Evolutionary conservation across 2,888 invertebrate species (phyloP).

Genomic region (Branchellion lobata): DNA sequence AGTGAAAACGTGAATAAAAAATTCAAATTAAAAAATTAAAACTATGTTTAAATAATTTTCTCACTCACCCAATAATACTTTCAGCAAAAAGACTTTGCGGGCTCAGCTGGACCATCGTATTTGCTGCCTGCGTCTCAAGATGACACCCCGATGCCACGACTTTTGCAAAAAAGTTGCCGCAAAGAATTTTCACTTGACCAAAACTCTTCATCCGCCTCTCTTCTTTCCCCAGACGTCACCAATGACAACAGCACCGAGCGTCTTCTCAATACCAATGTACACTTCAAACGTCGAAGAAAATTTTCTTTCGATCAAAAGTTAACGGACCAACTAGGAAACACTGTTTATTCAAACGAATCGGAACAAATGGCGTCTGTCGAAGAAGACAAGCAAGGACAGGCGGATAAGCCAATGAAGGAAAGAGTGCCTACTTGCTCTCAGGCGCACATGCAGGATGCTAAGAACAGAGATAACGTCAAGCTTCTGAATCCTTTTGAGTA

Average conservation of each 20-base stretch:
- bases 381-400: neutral
- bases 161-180: neutral
- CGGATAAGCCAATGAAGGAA: neutral
- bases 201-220: conserved; percentile 25
- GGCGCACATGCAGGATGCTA: neutral
- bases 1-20: too few relatives aligned
- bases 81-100: neutral
- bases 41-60: too few relatives aligned
- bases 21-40: too few relatives aligned
- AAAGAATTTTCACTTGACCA: conserved; percentile 4
- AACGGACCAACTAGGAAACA: neutral
- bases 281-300: neutral
- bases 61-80: neutral
- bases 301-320: neutral
- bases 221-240: conserved; percentile 31
- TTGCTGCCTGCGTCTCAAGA: neutral
- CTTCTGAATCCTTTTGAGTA: neutral
- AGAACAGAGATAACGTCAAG: neutral
- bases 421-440: neutral
- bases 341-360: neutral
- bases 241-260: conserved; percentile 11
- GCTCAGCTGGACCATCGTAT: neutral
- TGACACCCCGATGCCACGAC: neutral
- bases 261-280: neutral
- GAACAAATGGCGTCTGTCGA: neutral